Conservation (phyloP, 2,888 invertebrate genomes). For the Lithophane leautieri region DNA sequence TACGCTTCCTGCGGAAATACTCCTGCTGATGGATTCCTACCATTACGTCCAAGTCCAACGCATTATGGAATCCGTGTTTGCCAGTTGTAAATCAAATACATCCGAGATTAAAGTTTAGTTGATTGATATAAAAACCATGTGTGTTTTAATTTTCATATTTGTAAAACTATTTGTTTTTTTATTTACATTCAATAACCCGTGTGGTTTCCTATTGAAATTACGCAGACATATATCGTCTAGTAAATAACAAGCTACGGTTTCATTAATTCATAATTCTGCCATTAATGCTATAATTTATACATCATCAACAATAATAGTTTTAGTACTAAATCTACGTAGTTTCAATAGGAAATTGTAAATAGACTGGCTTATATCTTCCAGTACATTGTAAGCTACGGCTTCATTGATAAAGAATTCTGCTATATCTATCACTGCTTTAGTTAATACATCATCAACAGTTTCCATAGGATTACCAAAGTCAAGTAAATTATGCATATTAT, state of each 20-base stretch:
- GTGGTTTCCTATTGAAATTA: conserved; percentile 26
- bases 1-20: conserved; percentile 60
- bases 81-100: conserved; percentile 56
- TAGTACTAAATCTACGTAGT: too few relatives aligned
- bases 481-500: conserved; percentile 38
- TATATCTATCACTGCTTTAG: background rate
- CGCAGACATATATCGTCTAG: background rate
- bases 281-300: too few relatives aligned
- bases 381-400: background rate
- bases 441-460: conserved; percentile 8
- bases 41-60: conserved; percentile 34
- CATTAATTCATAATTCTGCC: too few relatives aligned
- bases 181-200: conserved; percentile 19
- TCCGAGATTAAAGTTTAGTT: conserved; percentile 48
- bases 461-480: background rate
- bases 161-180: conserved; percentile 34
- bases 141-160: conserved; percentile 33
- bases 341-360: too few relatives aligned
- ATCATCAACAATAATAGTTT: too few relatives aligned
- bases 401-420: background rate
- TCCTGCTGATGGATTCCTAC: conserved; percentile 56
- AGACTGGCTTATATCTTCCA: too few relatives aligned
- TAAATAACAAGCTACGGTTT: background rate
- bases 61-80: conserved; percentile 45
- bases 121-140: conserved; percentile 54